A percentile compares a stretch with the other conserved stretches of the same genome.
Evolutionary conservation across 2,113 vertebrate species (phyloP).

Genomic region (Trochalopteron elliotii): DNA sequence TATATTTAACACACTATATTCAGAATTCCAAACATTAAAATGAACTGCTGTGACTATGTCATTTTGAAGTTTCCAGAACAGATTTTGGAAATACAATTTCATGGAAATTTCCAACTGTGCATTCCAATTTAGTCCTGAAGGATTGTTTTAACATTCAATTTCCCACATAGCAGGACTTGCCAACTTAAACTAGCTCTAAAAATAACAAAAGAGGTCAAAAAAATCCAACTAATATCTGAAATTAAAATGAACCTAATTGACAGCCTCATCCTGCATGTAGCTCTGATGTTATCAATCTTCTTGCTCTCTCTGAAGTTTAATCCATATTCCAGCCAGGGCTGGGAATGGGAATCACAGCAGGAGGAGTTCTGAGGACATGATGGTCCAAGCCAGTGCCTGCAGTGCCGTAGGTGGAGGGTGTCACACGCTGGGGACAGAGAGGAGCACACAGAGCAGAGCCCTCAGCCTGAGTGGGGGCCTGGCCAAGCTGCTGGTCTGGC

Average conservation of each 20-base stretch:
- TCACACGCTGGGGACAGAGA: neutral
- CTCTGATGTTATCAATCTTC: neutral
- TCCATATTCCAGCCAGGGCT: neutral
- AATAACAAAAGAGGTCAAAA: slow-evolving; percentile 4
- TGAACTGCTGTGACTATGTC: neutral
- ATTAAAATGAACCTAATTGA: neutral
- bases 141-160: neutral
- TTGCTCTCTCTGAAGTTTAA: neutral
- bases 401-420: rapidly evolving
- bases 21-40: neutral
- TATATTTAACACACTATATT: neutral
- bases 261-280: neutral
- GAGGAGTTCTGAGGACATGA: neutral
- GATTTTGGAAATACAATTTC: slow-evolving; percentile 25
- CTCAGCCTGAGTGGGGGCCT: neutral
- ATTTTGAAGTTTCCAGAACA: slow-evolving; percentile 13
- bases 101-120: slow-evolving; percentile 30
- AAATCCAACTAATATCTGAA: neutral
- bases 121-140: slow-evolving; percentile 5
- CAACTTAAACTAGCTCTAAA: slow-evolving; percentile 30
- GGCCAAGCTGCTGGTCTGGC: neutral
- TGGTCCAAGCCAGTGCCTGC: rapidly evolving
- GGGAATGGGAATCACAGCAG: rapidly evolving
- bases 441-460: neutral
- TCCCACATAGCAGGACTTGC: neutral